A percentile compares a stretch with the other conserved stretches of the same genome.
These are phyloP conservation scores for Catamblyrhynchus diadema DNA, from an alignment of 2,797 vertebrate genomes.

Conservation along the genomic window DNA sequence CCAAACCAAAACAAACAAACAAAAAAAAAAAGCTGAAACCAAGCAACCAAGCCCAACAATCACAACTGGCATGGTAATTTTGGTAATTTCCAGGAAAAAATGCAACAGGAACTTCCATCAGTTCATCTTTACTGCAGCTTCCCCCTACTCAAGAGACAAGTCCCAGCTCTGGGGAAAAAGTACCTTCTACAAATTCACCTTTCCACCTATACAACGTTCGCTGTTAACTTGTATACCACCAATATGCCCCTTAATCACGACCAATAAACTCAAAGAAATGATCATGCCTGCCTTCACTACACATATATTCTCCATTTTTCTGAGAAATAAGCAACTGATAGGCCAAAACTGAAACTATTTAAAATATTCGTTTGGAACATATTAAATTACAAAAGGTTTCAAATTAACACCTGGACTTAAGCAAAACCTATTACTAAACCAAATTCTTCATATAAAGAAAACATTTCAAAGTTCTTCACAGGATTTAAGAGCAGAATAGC, in stretches of 20 bases:
- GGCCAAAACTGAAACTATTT: neutral
- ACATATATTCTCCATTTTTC: neutral
- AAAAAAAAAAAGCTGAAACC: too few relatives aligned
- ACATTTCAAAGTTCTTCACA: neutral
- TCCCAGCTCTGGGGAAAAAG: neutral
- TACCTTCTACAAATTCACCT: neutral
- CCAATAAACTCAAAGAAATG: neutral
- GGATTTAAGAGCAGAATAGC: neutral
- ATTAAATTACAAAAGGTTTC: neutral
- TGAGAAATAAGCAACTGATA: neutral
- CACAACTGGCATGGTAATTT: neutral
- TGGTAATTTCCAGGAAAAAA: neutral
- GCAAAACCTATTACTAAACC: neutral
- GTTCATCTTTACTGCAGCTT: neutral
- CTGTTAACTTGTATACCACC: neutral
- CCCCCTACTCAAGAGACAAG: neutral
- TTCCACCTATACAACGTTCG: neutral
- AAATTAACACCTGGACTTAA: neutral
- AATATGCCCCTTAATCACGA: neutral
- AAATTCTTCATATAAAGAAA: neutral
- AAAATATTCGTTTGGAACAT: neutral
- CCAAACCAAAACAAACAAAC: too few relatives aligned
- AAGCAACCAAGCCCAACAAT: neutral
- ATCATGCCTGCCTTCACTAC: neutral
- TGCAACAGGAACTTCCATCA: neutral